Conservation (phyloP, 2,113 vertebrate species). For the Boleophthalmus pectinirostris region DNA sequence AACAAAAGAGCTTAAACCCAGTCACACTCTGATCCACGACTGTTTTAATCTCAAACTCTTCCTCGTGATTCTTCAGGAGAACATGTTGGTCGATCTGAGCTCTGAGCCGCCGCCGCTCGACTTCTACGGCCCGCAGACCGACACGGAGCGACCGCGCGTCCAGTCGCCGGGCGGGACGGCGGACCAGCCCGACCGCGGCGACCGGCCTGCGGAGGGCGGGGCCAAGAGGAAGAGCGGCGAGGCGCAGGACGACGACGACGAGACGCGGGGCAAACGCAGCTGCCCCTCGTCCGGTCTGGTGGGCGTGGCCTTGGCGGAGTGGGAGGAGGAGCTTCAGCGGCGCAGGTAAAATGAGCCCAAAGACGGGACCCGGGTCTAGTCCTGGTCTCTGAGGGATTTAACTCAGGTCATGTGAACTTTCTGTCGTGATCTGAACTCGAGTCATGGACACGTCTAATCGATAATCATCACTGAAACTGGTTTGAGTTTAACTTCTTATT, state of each 20-base stretch:
- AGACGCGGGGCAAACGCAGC: slow-evolving; percentile 6
- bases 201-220: neutral
- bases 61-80: slow-evolving; percentile 60
- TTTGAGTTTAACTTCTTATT: too few species aligned
- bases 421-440: too few species aligned
- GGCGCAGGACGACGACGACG: neutral
- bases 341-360: slow-evolving; percentile 60
- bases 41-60: too few species aligned
- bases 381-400: too few species aligned
- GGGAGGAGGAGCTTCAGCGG: slow-evolving; percentile 76
- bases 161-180: neutral
- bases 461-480: too few species aligned
- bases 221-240: slow-evolving; percentile 60
- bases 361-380: too few species aligned
- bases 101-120: slow-evolving; percentile 20
- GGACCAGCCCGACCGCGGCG: neutral
- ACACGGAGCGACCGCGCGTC: neutral
- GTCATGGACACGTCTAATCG: too few species aligned
- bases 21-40: too few species aligned
- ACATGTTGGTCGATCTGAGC: slow-evolving; percentile 41
- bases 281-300: neutral
- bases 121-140: neutral
- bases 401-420: too few species aligned
- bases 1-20: too few species aligned
- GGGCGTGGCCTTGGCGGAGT: slow-evolving; percentile 46